Conservation (phyloP, 1,140 invertebrate genomes). For the Pseudachorutes palmiensis region DNA sequence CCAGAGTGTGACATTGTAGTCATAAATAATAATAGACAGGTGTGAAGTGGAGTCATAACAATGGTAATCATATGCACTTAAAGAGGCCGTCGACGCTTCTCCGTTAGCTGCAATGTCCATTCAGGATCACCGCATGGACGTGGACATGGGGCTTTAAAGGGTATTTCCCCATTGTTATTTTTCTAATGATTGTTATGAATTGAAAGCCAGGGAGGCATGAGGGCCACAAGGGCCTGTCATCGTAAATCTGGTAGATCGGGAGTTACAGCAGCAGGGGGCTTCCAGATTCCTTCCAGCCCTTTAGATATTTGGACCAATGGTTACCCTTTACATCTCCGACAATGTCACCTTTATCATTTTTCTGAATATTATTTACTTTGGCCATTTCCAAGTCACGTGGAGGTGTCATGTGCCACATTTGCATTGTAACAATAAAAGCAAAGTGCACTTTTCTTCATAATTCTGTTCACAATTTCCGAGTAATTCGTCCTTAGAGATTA, state of each 20-base stretch:
- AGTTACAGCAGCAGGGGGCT: constrained; percentile 8
- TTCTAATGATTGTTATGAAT: constrained; percentile 11
- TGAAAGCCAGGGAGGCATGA: not conserved
- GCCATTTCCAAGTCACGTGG: not conserved
- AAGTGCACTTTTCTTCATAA: not conserved
- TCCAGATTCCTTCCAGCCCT: not conserved
- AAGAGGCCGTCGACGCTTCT: not conserved
- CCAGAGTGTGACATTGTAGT: constrained; percentile 2
- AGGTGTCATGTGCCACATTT: too few relatives aligned
- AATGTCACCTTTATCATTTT: constrained; percentile 10
- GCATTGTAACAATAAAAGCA: too few relatives aligned
- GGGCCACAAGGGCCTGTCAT: not conserved
- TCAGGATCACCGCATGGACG: too few relatives aligned
- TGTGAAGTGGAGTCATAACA: constrained; percentile 6
- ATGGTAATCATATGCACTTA: constrained; percentile 3
- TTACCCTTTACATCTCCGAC: not conserved
- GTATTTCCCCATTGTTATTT: not conserved
- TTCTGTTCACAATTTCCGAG: not conserved
- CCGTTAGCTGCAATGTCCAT: too few relatives aligned
- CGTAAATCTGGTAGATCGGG: constrained; percentile 3
- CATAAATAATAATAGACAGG: constrained; percentile 4
- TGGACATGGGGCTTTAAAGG: too few relatives aligned
- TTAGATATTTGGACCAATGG: not conserved
- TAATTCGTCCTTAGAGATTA: not conserved
- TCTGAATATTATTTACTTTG: not conserved